These are phyloP conservation scores for Hippocampus mohnikei DNA, from an alignment of 2,113 vertebrate genomes.

Conservation along the genomic window DNA sequence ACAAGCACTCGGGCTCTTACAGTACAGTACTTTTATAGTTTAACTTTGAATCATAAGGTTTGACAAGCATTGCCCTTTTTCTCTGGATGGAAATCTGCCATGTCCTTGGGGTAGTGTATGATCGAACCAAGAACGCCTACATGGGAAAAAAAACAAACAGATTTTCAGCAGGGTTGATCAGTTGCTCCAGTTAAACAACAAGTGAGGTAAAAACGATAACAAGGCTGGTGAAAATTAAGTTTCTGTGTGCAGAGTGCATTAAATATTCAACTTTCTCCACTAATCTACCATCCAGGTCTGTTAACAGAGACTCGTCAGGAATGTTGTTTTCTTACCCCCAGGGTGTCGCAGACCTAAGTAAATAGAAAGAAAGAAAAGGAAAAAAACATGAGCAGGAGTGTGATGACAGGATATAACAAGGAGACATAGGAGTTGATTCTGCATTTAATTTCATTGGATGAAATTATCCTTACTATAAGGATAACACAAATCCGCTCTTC, in stretches of 20 bases:
- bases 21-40: neutral
- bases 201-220: neutral
- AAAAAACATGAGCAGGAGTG: slow-evolving; percentile 47
- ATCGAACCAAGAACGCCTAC: slow-evolving; percentile 62
- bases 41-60: slow-evolving; percentile 16
- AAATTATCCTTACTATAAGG: neutral
- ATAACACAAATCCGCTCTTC: neutral
- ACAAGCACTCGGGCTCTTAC: neutral
- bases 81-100: slow-evolving; percentile 5
- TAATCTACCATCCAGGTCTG: slow-evolving; percentile 12
- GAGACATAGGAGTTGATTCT: neutral
- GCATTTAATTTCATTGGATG: neutral
- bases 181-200: neutral
- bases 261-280: slow-evolving; percentile 31
- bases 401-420: slow-evolving; percentile 18
- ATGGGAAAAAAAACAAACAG: slow-evolving; percentile 5
- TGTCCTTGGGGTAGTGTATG: slow-evolving; percentile 58
- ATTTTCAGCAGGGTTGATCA: neutral
- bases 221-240: neutral
- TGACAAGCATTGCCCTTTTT: slow-evolving; percentile 17
- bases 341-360: slow-evolving; percentile 45
- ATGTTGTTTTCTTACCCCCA: slow-evolving; percentile 62
- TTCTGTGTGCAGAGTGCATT: slow-evolving; percentile 1
- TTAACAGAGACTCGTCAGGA: slow-evolving; percentile 13
- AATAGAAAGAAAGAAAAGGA: slow-evolving; percentile 31